phyloP scores from a whole-genome alignment of 2,113 vertebrate species.

The Bothrops jararaca region DNA sequence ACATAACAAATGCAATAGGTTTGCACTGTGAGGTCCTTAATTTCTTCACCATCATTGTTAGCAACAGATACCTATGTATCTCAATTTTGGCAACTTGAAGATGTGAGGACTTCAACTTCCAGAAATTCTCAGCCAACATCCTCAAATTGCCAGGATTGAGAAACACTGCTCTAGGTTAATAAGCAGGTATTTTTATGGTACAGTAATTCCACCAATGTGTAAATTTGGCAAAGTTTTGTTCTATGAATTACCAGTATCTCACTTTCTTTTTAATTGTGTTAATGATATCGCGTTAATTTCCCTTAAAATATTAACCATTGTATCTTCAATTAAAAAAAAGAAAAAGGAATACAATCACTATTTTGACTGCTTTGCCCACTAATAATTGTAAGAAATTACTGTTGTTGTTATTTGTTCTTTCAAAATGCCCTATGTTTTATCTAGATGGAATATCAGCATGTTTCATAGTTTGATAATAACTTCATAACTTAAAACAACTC shows the following conservation, averaged over 20 bases:
- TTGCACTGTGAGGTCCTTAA: neutral
- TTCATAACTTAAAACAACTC: neutral
- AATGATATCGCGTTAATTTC: neutral
- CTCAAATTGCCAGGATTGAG: neutral
- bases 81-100: neutral
- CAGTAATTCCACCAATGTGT: neutral
- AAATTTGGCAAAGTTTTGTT: neutral
- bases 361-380: neutral
- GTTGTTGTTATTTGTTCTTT: neutral
- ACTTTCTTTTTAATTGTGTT: neutral
- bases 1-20: neutral
- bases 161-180: neutral
- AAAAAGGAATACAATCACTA: neutral
- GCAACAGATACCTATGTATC: neutral
- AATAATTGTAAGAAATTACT: neutral
- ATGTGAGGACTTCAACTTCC: neutral
- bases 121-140: neutral
- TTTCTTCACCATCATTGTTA: neutral
- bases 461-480: constrained; percentile 14
- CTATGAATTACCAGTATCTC: neutral
- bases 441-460: neutral
- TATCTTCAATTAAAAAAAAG: neutral
- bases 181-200: neutral
- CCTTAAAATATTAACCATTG: neutral
- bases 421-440: constrained; percentile 12